Evolutionary conservation across 2,888 invertebrate genomes (phyloP), one percentile per base, ranked within the genome.

Genomic region (Prionchulus punctatus): DNA sequence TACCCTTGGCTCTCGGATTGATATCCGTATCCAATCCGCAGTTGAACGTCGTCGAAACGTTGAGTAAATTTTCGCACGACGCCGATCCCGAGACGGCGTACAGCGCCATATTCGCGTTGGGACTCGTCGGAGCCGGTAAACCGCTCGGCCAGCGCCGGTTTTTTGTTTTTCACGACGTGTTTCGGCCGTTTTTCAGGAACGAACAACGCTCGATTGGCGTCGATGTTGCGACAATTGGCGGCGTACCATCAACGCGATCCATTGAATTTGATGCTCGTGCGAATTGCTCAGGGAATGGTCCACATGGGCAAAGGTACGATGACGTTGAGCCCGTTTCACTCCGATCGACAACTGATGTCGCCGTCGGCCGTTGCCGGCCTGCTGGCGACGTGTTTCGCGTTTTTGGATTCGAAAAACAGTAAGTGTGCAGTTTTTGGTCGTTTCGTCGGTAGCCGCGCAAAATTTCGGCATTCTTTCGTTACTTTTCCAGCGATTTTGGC

Each of bases 61-160:
- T 98, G 59, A 91, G 91, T 76, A 99, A 99, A 77, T 98, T 92
- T 75, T 94, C 94, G 1, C 98, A 99, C 75, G 98, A 99, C 75
- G 82, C 86, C 43, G 98, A 98, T 73, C 81, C 88, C 28, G 96
- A 98, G 73, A 96, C 99, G 57, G 92, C 96, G 0, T 88, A 91
- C 72, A 96, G 94, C 76, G 89, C 98, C 54, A 96, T 99, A 65
- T 89, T 99, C 71, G 90, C 94, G 3, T 89, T 98, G 89, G 98
- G 98, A 27, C 79, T 99, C 42, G 90, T 92, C 28, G 89, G 89
- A 43, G 89, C 89, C 60, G 88, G 76, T 75, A 59, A 57, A n/a
- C 4, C 54, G n/a, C 15, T 12, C 3, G n/a, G n/a, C n/a, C n/a
- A n/a, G n/a, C n/a, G n/a, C n/a, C n/a, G n/a, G n/a, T n/a, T n/a